Base-by-base conservation (phyloP, 2,113 vertebrate species). In the Misgurnus mizolepis region DNA sequence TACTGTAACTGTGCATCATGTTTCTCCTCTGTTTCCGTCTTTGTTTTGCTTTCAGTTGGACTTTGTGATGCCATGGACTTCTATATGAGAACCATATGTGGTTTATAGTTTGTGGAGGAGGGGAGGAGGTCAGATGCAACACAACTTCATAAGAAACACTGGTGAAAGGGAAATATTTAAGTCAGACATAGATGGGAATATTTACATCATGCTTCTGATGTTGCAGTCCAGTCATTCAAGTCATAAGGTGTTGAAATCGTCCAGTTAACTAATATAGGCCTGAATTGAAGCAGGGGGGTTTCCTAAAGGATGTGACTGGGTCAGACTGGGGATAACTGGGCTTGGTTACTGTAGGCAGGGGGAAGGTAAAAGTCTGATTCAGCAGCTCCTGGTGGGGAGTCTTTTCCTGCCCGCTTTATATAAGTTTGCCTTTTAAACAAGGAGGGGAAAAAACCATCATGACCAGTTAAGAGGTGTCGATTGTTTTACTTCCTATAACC, bases 41-140 rank as follows among this genome's bases (percentile, higher is more conserved):
- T 58, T 58, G 17, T 58, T 58, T 27, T 40, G 47, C 34, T 65
- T 73, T 41, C 10, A 49, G 61, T 67, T 67, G 10, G 50, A 71
- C 34, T 43, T 70, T 71, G 34, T 56, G 79, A 86, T 90, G 90
- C 88, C 86, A 89, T 89, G 79, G 79, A 79, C 83, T 80, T 68
- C 58, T 84, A 90, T 86, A 93, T 91, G 84, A 85, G 88, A 92
- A 89, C 86, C 91, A 93, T 91, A 92, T 93, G 90, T 87, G 78
- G 69, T 67, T 82, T 72, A 64, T 72, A 83, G 82, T 68, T 67
- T 15, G 45, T 34, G 69, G 70, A 75, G 75, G 83, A 18, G 78
- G 12, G 17, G 55, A 84, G 2, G 68, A 68, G 56, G 81, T 78
- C 65, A 76, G 49, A 82, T 74, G 77, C 80, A 86, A 79, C 84